Evolutionary conservation across 2,113 vertebrate genomes (phyloP).

Genomic region (Siphamia tubifer): DNA sequence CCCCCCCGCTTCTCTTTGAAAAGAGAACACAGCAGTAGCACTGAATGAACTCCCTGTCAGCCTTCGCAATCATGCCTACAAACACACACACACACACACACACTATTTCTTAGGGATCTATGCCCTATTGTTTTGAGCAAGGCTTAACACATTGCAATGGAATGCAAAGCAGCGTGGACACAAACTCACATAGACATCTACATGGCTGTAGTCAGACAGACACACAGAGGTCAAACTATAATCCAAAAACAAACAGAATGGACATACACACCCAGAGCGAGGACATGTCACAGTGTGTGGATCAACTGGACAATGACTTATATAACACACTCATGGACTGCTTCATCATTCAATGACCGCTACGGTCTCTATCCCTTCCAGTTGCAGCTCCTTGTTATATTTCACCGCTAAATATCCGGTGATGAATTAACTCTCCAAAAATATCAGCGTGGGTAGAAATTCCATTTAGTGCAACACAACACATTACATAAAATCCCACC

Average conservation of each 20-base stretch:
- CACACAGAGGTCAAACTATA: conserved; percentile 23
- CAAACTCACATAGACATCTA: neutral
- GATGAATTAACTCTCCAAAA: too few species aligned
- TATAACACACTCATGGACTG: too few species aligned
- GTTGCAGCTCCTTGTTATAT: too few species aligned
- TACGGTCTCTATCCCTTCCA: too few species aligned
- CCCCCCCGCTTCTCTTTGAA: neutral
- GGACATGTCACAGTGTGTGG: neutral
- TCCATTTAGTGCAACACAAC: too few species aligned
- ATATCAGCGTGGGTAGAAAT: too few species aligned
- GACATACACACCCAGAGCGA: neutral
- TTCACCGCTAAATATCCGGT: too few species aligned
- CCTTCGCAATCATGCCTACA: conserved; percentile 17
- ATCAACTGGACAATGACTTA: too few species aligned
- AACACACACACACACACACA: conserved; percentile 39
- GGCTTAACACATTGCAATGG: conserved; percentile 63
- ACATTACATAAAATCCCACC: too few species aligned
- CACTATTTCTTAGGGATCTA: conserved; percentile 56
- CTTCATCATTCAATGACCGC: too few species aligned
- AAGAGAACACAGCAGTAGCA: neutral
- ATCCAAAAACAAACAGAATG: conserved; percentile 59
- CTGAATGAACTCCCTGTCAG: conserved; percentile 47
- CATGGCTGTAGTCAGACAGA: neutral
- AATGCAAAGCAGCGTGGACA: conserved; percentile 50
- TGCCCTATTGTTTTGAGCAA: conserved; percentile 65